Evolutionary conservation across 2,797 vertebrate species (phyloP).

Genomic region (Spatula clypeata): DNA sequence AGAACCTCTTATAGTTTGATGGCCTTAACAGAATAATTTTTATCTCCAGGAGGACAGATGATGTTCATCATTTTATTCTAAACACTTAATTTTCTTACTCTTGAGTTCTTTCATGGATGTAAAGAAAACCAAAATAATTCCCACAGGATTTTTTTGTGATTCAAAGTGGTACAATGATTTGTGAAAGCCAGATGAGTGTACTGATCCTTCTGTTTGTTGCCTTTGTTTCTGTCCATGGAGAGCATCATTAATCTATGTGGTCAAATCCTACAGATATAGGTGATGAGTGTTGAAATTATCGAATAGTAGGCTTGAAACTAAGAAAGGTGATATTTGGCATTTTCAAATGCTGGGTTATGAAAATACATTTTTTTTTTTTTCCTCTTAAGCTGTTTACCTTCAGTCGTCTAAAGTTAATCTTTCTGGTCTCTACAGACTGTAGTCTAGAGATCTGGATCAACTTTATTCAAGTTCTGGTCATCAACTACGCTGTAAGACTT

Average conservation of each 20-base stretch:
- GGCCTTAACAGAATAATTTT: not conserved
- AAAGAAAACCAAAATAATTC: not conserved
- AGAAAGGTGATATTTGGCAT: not conserved
- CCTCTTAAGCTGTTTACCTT: not conserved
- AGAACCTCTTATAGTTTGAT: not conserved
- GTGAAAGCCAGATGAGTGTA: not conserved
- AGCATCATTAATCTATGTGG: not conserved
- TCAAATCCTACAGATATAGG: not conserved
- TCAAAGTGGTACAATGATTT: fast-evolving
- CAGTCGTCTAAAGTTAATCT: not conserved
- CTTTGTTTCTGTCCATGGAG: not conserved
- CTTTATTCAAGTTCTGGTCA: not conserved
- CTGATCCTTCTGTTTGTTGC: not conserved
- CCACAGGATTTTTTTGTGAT: not conserved
- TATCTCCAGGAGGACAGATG: not conserved
- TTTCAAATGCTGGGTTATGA: not conserved
- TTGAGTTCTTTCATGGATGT: not conserved
- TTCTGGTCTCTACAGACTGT: not conserved
- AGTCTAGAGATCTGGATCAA: not conserved
- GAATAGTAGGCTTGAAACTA: not conserved
- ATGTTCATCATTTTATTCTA: not conserved
- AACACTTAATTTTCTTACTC: not conserved
- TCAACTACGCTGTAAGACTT: not conserved
- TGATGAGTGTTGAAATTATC: not conserved
- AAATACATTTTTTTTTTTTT: not conserved